Conservation (phyloP, 2,888 invertebrate species). For the Myathropa florea region DNA sequence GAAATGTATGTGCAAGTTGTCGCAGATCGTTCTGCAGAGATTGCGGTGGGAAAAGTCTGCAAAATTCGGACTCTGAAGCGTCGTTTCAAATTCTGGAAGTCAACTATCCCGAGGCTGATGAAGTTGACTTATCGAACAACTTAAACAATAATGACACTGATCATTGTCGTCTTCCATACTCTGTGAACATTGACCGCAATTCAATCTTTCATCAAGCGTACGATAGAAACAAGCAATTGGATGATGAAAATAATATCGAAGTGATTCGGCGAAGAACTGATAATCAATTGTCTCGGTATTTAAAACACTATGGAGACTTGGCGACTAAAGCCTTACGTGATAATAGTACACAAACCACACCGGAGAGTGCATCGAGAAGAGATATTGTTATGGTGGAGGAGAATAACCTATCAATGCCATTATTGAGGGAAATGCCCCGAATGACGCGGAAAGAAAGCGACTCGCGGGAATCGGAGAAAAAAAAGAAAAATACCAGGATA, state of each 20-base stretch:
- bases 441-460: slow-evolving; percentile 76
- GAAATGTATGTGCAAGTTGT: slow-evolving; percentile 78
- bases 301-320: slow-evolving; percentile 79
- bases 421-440: slow-evolving; percentile 83
- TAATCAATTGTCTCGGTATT: slow-evolving; percentile 76
- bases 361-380: slow-evolving; percentile 73
- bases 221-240: slow-evolving; percentile 53
- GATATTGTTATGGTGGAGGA: slow-evolving; percentile 78
- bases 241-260: slow-evolving; percentile 75
- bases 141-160: slow-evolving; percentile 37
- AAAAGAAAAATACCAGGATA: slow-evolving; percentile 72
- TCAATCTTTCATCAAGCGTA: slow-evolving; percentile 77
- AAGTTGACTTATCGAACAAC: slow-evolving; percentile 69
- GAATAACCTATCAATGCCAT: slow-evolving; percentile 83
- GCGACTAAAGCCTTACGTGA: slow-evolving; percentile 75
- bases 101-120: slow-evolving; percentile 67
- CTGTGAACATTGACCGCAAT: slow-evolving; percentile 76
- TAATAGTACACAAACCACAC: slow-evolving; percentile 78
- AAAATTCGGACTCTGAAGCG: slow-evolving; percentile 72
- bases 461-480: slow-evolving; percentile 42
- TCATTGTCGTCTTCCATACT: slow-evolving; percentile 72
- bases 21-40: slow-evolving; percentile 77
- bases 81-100: slow-evolving; percentile 72
- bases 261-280: slow-evolving; percentile 76
- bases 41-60: slow-evolving; percentile 73